Evolutionary conservation across 2,797 vertebrate genomes (phyloP).

Genomic region (Aldrovandia affinis): DNA sequence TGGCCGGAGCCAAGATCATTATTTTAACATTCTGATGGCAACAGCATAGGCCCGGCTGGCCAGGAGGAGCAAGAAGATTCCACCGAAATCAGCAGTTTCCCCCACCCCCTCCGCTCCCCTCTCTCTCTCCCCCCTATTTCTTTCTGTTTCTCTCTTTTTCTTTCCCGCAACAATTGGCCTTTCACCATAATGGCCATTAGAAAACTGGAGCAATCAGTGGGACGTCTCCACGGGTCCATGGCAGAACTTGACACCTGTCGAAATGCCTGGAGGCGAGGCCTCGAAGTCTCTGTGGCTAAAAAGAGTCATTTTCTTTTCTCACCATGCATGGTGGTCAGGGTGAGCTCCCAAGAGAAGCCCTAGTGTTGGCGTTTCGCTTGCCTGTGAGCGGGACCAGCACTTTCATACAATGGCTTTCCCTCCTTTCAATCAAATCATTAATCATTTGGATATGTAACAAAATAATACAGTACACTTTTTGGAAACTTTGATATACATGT

Average conservation of each 20-base stretch:
- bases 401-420: background rate
- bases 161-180: slow-evolving; percentile 43
- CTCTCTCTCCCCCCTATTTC: background rate
- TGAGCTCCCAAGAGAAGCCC: background rate
- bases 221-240: background rate
- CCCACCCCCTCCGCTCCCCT: background rate
- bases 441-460: background rate
- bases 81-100: slow-evolving; percentile 46
- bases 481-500: background rate
- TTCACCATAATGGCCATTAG: background rate
- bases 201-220: background rate
- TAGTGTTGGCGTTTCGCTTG: background rate
- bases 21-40: slow-evolving; percentile 29
- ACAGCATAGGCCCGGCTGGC: slow-evolving; percentile 6
- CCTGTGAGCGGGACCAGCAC: background rate
- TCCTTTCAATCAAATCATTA: background rate
- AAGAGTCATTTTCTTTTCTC: background rate
- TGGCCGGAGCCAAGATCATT: slow-evolving; percentile 1
- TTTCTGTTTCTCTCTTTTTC: slow-evolving; percentile 47
- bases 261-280: background rate
- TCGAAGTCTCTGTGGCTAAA: background rate
- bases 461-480: background rate
- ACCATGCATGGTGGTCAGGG: background rate
- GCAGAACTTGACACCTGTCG: background rate
- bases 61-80: slow-evolving; percentile 58